Base-by-base conservation (phyloP, 2,888 invertebrate species). In the Xylocampa areola region DNA sequence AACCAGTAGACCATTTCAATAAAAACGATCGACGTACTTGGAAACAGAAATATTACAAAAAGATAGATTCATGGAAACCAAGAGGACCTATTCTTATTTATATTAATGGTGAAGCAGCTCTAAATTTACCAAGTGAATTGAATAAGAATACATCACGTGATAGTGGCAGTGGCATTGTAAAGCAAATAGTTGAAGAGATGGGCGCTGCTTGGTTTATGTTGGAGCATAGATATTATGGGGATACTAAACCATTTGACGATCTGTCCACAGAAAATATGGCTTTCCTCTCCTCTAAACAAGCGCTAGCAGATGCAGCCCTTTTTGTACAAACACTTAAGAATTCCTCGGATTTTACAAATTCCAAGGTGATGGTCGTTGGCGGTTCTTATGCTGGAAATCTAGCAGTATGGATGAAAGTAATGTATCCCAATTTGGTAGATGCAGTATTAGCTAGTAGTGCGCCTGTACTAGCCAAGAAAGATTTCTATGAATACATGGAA, bases 181-280 rank as follows among this genome's bases (percentile, higher is more conserved):
- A 79, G 41, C 86, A 90, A 45, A 68, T 91, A 17, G 89, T 88
- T 0, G 79, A 81, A 48, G 91, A 90, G 73, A 90, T 89, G 1
- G 79, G 85, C 37, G 90, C 90, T 10, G 90, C 87, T 1, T 79
- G 89, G 78, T 89, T 78, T 57, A 55, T 81, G 11, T 71, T 85
- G 5, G 91, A 91, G 70, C 91, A 91, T 40, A 86, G 91, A 68
- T 91, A 89, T 68, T 90, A 90, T 29, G 90, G 90, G 1, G 65
- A 83, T 2, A 90, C 90, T 61, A 84, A 83, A 63, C 90, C 90
- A 2, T 78, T 88, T 10, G 41, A 81, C 8, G 68, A 81, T 13
- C 76, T 72, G 1, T 80, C 79, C 4, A 67, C 77, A 0, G 77
- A 85, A 58, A 82, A 84, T 51, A 70, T 90, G n/a, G 73, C 79